Percentiles rank a stretch among this genome's conserved stretches.
These are phyloP conservation scores for Dexiosoma caninum DNA, from an alignment of 2,888 invertebrate genomes.

Conservation along the genomic window DNA sequence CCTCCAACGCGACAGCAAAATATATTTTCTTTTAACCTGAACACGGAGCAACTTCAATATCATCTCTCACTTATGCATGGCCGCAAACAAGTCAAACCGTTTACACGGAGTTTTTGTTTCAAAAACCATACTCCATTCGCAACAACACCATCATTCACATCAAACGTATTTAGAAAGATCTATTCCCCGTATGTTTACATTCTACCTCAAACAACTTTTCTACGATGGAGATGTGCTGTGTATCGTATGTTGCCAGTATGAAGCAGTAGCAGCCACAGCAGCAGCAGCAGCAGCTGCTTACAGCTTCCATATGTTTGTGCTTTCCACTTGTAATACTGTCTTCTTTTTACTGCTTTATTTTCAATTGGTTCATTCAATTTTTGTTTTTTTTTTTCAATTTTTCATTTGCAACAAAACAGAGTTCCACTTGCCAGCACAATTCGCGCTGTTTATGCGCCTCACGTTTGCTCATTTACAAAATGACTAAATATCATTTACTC, in stretches of 20 bases:
- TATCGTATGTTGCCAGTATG: background rate
- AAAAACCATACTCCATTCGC: background rate
- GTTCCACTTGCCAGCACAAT: constrained; percentile 6
- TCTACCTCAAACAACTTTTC: constrained; percentile 29
- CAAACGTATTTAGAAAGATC: constrained; percentile 33
- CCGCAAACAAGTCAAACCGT: constrained; percentile 4
- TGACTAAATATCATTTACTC: constrained; percentile 76
- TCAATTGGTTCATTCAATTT: background rate
- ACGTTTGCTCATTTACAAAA: constrained; percentile 76
- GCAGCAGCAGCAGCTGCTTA: background rate
- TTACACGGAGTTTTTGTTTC: background rate
- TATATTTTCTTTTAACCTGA: constrained; percentile 29
- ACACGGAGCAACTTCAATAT: constrained; percentile 41
- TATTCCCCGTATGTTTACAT: constrained; percentile 44
- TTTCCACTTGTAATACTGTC: background rate
- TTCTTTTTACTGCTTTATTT: constrained; percentile 8
- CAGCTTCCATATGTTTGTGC: constrained; percentile 18
- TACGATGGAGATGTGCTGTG: constrained; percentile 23
- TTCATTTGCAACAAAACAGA: background rate
- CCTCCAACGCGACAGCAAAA: constrained; percentile 54
- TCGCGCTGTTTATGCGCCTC: constrained; percentile 72
- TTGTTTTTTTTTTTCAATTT: background rate
- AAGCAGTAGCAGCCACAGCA: constrained; percentile 5
- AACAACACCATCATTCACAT: background rate
- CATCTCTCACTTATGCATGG: constrained; percentile 47